Evolutionary conservation across 2,888 invertebrate species (phyloP).

Genomic region (Dasysyrphus albostriatus): DNA sequence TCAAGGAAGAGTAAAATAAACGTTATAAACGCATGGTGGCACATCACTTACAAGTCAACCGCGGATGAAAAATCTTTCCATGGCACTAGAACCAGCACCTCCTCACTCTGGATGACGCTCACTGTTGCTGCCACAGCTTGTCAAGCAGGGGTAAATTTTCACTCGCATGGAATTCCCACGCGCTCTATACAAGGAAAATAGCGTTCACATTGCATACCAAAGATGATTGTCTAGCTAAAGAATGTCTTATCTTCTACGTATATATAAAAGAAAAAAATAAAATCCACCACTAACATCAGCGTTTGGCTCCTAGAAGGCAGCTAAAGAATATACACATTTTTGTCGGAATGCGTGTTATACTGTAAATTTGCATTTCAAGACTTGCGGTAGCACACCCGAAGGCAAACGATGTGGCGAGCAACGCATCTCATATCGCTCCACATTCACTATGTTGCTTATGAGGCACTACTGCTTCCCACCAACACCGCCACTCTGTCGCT

Average conservation of each 20-base stretch:
- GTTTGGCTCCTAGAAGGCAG: neutral
- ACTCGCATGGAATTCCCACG: conserved; percentile 53
- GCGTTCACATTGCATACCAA: conserved; percentile 52
- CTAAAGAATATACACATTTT: conserved; percentile 38
- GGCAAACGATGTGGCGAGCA: conserved; percentile 43
- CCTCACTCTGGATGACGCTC: neutral
- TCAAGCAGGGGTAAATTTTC: conserved; percentile 42
- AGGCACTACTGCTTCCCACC: neutral
- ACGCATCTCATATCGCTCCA: conserved; percentile 46
- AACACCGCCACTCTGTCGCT: neutral
- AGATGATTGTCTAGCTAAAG: conserved; percentile 51
- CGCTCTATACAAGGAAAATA: conserved; percentile 56
- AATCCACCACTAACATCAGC: conserved; percentile 1
- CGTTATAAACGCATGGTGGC: conserved; percentile 47
- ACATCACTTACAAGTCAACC: conserved; percentile 61
- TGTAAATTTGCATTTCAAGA: conserved; percentile 69
- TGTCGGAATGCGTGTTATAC: conserved; percentile 65
- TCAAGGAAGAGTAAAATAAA: conserved; percentile 16
- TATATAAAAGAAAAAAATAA: neutral
- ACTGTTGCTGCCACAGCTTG: conserved; percentile 9
- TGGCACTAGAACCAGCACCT: conserved; percentile 31
- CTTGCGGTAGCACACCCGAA: conserved; percentile 59
- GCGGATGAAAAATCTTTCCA: conserved; percentile 54
- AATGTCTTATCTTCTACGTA: conserved; percentile 22
- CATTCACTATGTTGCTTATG: conserved; percentile 33